Percentiles rank a stretch among this genome's conserved stretches.
Evolutionary conservation across 2,888 invertebrate species (phyloP).

Genomic region (Zhuqinia jingwanae): DNA sequence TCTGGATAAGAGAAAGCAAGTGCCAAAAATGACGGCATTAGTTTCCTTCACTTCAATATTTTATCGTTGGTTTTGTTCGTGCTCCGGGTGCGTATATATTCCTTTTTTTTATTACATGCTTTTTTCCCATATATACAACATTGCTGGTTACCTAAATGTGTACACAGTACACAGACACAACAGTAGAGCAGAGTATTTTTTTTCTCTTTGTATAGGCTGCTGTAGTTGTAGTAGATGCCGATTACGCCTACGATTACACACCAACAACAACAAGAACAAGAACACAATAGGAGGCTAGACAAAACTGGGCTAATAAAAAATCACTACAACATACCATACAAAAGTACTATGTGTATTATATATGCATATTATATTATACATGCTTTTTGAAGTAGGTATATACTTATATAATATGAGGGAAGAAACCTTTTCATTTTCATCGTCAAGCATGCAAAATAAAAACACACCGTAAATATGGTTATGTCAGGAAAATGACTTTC

Average conservation of each 20-base stretch:
- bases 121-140: not conserved
- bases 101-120: constrained; percentile 1
- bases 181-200: not conserved
- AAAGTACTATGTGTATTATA: too few relatives aligned
- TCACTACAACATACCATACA: constrained; percentile 39
- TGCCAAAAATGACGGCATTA: constrained; percentile 60
- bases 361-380: too few relatives aligned
- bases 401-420: not conserved
- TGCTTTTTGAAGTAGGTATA: too few relatives aligned
- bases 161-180: constrained; percentile 20
- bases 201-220: not conserved
- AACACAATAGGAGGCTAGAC: not conserved
- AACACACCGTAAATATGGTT: constrained; percentile 38
- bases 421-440: not conserved
- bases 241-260: constrained; percentile 36
- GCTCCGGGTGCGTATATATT: constrained; percentile 25
- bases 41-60: constrained; percentile 55
- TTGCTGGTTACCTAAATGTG: not conserved
- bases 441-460: constrained; percentile 20
- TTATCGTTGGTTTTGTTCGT: constrained; percentile 17
- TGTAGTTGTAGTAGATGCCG: not conserved
- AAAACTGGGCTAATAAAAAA: constrained; percentile 48
- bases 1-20: constrained; percentile 32
- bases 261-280: constrained; percentile 13
- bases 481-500: constrained; percentile 46